Percentiles rank a stretch among this genome's conserved stretches.
phyloP scores from a whole-genome alignment of 2,888 invertebrate genomes.

The Sphaerolaimus hirsutus region DNA sequence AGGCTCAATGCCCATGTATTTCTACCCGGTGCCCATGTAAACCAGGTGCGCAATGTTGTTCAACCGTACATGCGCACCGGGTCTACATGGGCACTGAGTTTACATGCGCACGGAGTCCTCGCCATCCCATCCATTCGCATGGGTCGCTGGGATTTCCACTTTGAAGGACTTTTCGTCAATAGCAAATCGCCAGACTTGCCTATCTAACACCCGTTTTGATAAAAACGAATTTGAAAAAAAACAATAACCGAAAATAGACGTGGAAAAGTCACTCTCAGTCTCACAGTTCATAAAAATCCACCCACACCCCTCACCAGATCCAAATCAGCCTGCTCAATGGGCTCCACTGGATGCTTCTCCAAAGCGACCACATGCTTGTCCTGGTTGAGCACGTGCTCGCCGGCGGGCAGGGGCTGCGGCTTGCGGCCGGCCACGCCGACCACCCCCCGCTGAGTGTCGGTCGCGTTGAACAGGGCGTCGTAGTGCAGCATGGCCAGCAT shows the following conservation, averaged over 20 bases:
- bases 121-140: constrained; percentile 59
- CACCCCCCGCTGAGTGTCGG: constrained; percentile 23
- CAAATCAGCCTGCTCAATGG: constrained; percentile 36
- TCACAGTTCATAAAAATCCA: too few relatives aligned
- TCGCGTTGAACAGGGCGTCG: constrained; percentile 57
- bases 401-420: constrained; percentile 1
- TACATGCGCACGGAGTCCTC: too few relatives aligned
- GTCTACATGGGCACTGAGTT: too few relatives aligned
- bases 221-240: not conserved
- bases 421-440: constrained; percentile 13
- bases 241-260: not conserved
- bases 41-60: too few relatives aligned
- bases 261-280: not conserved
- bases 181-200: not conserved
- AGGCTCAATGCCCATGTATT: too few relatives aligned
- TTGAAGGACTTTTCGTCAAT: not conserved
- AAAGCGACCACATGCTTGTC: constrained; percentile 53
- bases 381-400: constrained; percentile 33
- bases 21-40: too few relatives aligned
- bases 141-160: constrained; percentile 39
- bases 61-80: too few relatives aligned
- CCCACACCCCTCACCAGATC: constrained; percentile 11
- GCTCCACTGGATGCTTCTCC: constrained; percentile 59
- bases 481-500: constrained; percentile 84
- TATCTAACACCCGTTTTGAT: not conserved